Percentiles rank a stretch among this genome's conserved stretches.
phyloP scores from a whole-genome alignment of 2,113 vertebrate species.

The Lepisosteus osseus region DNA sequence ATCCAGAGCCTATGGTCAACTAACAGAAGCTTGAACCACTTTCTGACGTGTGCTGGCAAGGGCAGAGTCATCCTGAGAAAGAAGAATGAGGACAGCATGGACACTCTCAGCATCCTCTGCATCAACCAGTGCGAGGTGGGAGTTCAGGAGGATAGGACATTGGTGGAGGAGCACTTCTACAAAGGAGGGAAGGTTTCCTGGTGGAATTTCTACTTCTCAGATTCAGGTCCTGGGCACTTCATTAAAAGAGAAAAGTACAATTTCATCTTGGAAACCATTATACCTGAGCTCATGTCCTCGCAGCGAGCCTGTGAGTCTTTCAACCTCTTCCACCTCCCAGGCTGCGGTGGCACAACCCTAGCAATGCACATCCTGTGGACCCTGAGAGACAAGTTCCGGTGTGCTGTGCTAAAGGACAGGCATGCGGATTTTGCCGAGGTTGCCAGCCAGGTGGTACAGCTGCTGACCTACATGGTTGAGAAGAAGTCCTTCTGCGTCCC shows the following conservation, averaged over 20 bases:
- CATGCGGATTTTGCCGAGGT: not conserved
- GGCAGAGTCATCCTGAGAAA: too few species aligned
- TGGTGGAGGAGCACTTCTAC: not conserved
- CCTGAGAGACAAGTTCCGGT: not conserved
- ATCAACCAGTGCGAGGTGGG: not conserved
- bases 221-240: not conserved
- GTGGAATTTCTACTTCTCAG: conserved; percentile 5
- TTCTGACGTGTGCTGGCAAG: too few species aligned
- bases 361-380: not conserved
- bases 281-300: not conserved
- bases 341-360: not conserved
- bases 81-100: too few species aligned
- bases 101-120: not conserved
- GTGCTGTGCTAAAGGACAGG: not conserved
- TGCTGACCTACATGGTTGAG: not conserved
- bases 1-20: too few species aligned
- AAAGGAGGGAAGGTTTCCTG: not conserved
- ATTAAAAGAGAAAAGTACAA: conserved; percentile 2
- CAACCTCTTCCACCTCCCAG: conserved; percentile 3
- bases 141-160: not conserved
- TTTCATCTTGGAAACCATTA: not conserved
- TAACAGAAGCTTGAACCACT: too few species aligned
- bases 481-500: not conserved
- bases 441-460: not conserved
- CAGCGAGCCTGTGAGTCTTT: conserved; percentile 1